Evolutionary conservation across 2,113 vertebrate genomes (phyloP).

Genomic region (Corvus hawaiiensis): DNA sequence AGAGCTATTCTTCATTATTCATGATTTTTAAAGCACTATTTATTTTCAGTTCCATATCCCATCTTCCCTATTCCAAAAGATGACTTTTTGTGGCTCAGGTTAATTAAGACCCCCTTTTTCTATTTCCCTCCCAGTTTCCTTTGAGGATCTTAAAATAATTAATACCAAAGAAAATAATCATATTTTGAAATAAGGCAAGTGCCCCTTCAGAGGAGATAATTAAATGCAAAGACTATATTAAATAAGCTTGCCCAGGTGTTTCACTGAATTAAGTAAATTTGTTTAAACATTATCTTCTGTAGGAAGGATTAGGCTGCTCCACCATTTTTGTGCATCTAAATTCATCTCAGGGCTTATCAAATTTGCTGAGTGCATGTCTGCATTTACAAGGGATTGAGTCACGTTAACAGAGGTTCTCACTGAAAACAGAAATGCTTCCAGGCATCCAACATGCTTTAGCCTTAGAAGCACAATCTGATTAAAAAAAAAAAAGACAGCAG

Average conservation of each 20-base stretch:
- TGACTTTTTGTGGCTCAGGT: neutral
- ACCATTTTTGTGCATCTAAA: constrained; percentile 42
- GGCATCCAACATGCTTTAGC: neutral
- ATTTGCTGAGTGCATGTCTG: constrained; percentile 23
- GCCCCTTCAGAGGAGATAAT: neutral
- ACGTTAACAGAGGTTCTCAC: neutral
- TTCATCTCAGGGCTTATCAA: constrained; percentile 40
- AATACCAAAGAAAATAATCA: neutral
- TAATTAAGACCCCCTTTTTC: constrained; percentile 24
- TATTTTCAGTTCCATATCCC: neutral
- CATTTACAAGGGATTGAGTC: constrained; percentile 10
- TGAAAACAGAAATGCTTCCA: neutral
- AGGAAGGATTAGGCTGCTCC: constrained; percentile 37
- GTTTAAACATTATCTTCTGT: constrained; percentile 36
- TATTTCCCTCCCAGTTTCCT: neutral
- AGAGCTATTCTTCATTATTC: neutral
- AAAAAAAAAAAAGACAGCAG: neutral
- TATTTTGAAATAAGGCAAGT: constrained; percentile 23
- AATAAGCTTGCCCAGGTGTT: constrained; percentile 53
- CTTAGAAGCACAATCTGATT: neutral
- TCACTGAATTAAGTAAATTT: constrained; percentile 38
- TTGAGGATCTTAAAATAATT: constrained; percentile 40
- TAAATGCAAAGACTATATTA: constrained; percentile 43
- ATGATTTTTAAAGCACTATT: constrained; percentile 8
- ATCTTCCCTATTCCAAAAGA: neutral